Evolutionary conservation across 1,140 invertebrate species (phyloP).

Genomic region (Hylaeus volcanicus): DNA sequence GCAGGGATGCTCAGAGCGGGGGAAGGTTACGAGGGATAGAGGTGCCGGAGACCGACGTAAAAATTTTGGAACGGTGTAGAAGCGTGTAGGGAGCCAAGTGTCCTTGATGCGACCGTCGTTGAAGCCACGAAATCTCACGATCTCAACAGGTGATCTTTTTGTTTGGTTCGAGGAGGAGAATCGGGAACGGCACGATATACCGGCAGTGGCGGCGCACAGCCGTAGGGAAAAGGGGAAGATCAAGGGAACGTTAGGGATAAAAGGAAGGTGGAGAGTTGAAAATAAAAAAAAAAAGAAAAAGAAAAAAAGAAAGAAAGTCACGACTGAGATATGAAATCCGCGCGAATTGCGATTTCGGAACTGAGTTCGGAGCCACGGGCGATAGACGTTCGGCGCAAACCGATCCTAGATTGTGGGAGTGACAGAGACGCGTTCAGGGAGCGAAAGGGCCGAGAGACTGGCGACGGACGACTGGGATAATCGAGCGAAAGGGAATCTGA

Average conservation of each 20-base stretch:
- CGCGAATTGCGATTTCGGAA: slow-evolving; percentile 74
- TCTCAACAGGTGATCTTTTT: slow-evolving; percentile 74
- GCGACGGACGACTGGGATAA: slow-evolving; percentile 43
- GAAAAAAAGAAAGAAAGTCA: slow-evolving; percentile 54
- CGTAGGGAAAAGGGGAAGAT: slow-evolving; percentile 48
- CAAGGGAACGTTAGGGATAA: slow-evolving; percentile 62
- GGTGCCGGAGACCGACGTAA: slow-evolving; percentile 72
- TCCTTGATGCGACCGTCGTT: slow-evolving; percentile 82
- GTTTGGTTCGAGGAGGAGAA: background rate
- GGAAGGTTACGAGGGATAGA: slow-evolving; percentile 52
- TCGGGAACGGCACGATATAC: slow-evolving; percentile 1
- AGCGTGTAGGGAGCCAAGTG: slow-evolving; percentile 81
- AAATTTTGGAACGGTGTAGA: slow-evolving; percentile 75
- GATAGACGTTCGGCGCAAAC: slow-evolving; percentile 81
- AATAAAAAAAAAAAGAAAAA: slow-evolving; percentile 8
- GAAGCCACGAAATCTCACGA: slow-evolving; percentile 80
- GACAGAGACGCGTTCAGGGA: slow-evolving; percentile 10
- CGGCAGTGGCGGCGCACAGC: background rate
- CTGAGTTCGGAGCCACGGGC: slow-evolving; percentile 80
- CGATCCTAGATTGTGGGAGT: slow-evolving; percentile 72
- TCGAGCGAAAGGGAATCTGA: slow-evolving; percentile 39
- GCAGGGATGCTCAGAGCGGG: slow-evolving; percentile 60
- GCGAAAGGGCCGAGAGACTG: slow-evolving; percentile 59
- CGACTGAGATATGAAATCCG: slow-evolving; percentile 62
- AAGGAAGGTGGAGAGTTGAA: no score